phyloP scores from a whole-genome alignment of 2,797 vertebrate species.

The Jordanella pulchra region DNA sequence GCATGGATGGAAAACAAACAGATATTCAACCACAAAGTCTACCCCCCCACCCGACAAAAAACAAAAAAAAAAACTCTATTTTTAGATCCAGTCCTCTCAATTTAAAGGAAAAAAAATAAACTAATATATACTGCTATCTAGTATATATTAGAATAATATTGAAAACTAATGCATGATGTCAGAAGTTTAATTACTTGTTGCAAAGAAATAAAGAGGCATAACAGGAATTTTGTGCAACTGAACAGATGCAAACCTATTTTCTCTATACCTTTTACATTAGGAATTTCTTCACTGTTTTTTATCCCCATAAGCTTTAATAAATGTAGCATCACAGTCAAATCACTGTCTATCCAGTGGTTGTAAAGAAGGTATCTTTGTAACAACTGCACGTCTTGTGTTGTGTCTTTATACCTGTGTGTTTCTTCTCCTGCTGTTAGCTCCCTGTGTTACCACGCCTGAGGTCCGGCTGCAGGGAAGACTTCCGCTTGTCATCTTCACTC shows the following conservation, averaged over 20 bases:
- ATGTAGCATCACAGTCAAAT: not conserved
- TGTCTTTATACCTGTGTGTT: not conserved
- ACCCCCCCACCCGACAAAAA: too few species aligned
- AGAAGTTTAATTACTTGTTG: not conserved
- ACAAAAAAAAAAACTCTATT: not conserved
- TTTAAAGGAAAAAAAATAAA: too few species aligned
- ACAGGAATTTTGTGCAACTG: not conserved
- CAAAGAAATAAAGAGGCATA: not conserved
- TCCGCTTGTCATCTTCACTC: constrained; percentile 71
- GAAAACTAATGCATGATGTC: not conserved
- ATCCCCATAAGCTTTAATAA: not conserved
- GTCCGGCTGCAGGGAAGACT: constrained; percentile 59
- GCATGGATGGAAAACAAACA: constrained; percentile 35
- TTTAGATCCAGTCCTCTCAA: not conserved
- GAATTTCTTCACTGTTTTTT: not conserved
- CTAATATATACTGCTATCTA: too few species aligned
- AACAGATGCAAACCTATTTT: not conserved
- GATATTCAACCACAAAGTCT: constrained; percentile 10
- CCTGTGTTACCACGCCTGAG: constrained; percentile 48
- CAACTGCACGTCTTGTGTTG: not conserved
- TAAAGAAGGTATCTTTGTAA: constrained; percentile 15
- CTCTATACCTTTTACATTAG: not conserved
- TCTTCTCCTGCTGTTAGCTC: constrained; percentile 57
- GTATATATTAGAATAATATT: not conserved
- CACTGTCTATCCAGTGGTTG: not conserved